Evolutionary conservation across 23 tunicate genomes (phyloP).

Genomic region (Trididemnum nubilum): DNA sequence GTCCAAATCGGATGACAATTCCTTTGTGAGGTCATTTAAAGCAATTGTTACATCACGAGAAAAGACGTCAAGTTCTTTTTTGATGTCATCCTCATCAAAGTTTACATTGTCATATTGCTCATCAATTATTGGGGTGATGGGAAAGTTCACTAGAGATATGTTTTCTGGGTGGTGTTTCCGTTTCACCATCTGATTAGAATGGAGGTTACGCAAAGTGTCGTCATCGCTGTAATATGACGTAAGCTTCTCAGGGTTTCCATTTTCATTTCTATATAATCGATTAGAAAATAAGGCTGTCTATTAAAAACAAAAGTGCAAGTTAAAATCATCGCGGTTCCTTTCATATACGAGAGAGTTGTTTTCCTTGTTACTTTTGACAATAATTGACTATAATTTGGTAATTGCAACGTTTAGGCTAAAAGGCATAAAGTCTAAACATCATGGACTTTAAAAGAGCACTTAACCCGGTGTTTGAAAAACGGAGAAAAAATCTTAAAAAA

Average conservation of each 20-base stretch:
- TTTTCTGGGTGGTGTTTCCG: neutral
- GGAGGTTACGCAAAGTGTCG: neutral
- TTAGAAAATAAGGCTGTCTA: too few species aligned
- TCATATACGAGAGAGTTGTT: too few species aligned
- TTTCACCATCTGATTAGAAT: neutral
- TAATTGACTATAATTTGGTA: too few species aligned
- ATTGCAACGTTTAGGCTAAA: too few species aligned
- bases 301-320: too few species aligned
- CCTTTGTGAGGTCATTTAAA: neutral
- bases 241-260: neutral
- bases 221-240: neutral
- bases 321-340: too few species aligned
- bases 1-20: slow-evolving; percentile 3
- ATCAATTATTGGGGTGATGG: neutral
- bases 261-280: neutral
- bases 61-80: neutral
- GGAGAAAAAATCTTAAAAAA: too few species aligned
- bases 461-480: too few species aligned
- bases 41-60: slow-evolving; percentile 11
- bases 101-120: slow-evolving; percentile 30
- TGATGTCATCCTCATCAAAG: neutral
- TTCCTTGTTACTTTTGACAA: too few species aligned
- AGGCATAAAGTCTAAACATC: too few species aligned
- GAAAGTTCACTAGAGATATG: neutral
- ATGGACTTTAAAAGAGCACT: too few species aligned